Percentiles rank a stretch among this genome's conserved stretches.
Conservation (phyloP, 2,888 invertebrate genomes). For the Apotomis turbidana region DNA sequence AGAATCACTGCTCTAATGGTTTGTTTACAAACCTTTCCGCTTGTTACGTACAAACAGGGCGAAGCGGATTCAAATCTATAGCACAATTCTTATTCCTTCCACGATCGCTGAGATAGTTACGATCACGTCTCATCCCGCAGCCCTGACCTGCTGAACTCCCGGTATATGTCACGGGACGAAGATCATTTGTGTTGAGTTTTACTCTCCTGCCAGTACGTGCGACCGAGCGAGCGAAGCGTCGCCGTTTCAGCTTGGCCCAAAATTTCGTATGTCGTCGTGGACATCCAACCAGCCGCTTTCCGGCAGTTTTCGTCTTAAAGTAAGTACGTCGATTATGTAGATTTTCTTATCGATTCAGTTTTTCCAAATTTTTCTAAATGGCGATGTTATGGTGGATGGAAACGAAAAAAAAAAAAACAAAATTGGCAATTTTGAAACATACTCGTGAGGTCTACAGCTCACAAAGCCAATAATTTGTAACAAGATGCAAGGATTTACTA, state of each 20-base stretch:
- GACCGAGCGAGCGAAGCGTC: too few species aligned
- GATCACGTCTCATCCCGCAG: conserved; percentile 65
- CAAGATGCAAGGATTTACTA: conserved; percentile 31
- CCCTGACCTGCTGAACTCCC: conserved; percentile 79
- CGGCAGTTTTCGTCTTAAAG: too few species aligned
- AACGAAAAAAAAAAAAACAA: too few species aligned
- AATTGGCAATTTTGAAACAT: too few species aligned
- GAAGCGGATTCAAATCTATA: conserved; percentile 65
- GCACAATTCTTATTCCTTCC: conserved; percentile 71
- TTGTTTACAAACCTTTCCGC: conserved; percentile 44
- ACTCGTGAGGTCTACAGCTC: too few species aligned
- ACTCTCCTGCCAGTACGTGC: conserved; percentile 19
- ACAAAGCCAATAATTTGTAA: conserved; percentile 3
- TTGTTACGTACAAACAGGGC: conserved; percentile 52
- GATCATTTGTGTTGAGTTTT: conserved; percentile 42
- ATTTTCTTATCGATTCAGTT: too few species aligned
- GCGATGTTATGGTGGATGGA: too few species aligned
- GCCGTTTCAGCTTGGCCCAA: too few species aligned
- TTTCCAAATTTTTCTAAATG: too few species aligned
- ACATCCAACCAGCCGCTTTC: too few species aligned
- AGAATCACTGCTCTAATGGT: conserved; percentile 32
- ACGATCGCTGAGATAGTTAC: conserved; percentile 65
- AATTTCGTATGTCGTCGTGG: too few species aligned
- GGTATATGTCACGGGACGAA: conserved; percentile 67
- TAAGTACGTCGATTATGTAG: too few species aligned